Evolutionary conservation across 2,888 invertebrate genomes (phyloP), one percentile per base, ranked within the genome.

Genomic region (Venustoraphidia nigricollis): DNA sequence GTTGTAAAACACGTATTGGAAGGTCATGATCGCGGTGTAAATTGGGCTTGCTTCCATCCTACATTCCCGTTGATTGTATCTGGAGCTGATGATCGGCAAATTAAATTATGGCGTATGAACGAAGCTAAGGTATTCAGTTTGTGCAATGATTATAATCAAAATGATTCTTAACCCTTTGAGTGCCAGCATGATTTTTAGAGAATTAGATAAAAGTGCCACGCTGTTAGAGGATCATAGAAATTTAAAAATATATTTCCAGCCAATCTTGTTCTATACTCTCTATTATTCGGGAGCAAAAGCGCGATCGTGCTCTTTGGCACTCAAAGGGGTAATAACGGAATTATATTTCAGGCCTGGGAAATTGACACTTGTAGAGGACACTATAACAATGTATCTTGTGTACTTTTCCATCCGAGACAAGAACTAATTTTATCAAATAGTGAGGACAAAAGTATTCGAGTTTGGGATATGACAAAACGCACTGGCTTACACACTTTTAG

Each of bases 281-380:
- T n/a, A n/a, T n/a, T n/a, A n/a, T n/a, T n/a, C n/a, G n/a, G n/a
- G n/a, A n/a, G n/a, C n/a, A n/a, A n/a, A n/a, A n/a, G n/a, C n/a
- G n/a, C n/a, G n/a, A n/a, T n/a, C n/a, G n/a, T n/a, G n/a, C n/a
- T n/a, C n/a, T n/a, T n/a, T n/a, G n/a, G n/a, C n/a, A n/a, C n/a
- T n/a, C n/a, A n/a, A n/a, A n/a, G n/a, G 46, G 11, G 4, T 38
- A n/a, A 38, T n/a, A 5, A 38, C 13, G n/a, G 8, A 38, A 38
- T 48, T 44, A 38, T 46, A 44, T 54, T 55, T 1, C 56, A 84
- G 75, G 97, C 96, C 0, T 97, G 96, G 96, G 97, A 98, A 65
- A 92, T 98, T 41, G 98, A 99, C 68, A 94, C 96, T 0, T 98
- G 96, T 59, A 82, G 98, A n/a, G 98, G 98, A 0, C 98, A 98